These are phyloP conservation scores for Drosophila parvula DNA, from an alignment of 1,140 invertebrate species.

Conservation along the genomic window DNA sequence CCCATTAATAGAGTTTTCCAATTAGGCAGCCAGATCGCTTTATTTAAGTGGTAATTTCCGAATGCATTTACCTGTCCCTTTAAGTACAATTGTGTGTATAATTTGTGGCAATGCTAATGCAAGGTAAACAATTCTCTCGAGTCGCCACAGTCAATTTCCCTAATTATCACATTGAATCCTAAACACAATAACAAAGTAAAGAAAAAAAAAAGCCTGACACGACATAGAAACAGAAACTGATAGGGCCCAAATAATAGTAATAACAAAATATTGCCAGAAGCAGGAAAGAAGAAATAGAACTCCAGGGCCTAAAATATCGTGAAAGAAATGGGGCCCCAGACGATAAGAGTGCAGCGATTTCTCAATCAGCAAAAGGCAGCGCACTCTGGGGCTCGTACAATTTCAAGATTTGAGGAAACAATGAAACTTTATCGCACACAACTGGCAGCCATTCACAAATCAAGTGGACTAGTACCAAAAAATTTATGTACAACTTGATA, in stretches of 20 bases:
- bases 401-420: conserved; percentile 41
- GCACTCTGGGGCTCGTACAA: conserved; percentile 18
- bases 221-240: conserved; percentile 21
- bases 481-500: neutral
- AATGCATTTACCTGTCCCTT: conserved; percentile 40
- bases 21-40: conserved; percentile 8
- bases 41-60: conserved; percentile 9
- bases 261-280: conserved; percentile 7
- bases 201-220: neutral
- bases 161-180: conserved; percentile 1
- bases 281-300: conserved; percentile 24
- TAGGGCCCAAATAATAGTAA: conserved; percentile 13
- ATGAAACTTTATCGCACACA: conserved; percentile 56
- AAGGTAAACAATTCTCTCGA: conserved; percentile 21
- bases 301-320: neutral
- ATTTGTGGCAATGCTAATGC: conserved; percentile 34
- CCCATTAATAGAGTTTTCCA: conserved; percentile 1
- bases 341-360: conserved; percentile 47
- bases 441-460: conserved; percentile 3
- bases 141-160: conserved; percentile 22
- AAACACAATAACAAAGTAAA: neutral
- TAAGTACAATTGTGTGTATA: neutral
- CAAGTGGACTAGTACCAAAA: neutral
- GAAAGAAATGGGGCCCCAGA: conserved; percentile 2
- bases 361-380: conserved; percentile 40